Evolutionary conservation across 2,888 invertebrate species (phyloP).

Genomic region (Microdon myrmicae): DNA sequence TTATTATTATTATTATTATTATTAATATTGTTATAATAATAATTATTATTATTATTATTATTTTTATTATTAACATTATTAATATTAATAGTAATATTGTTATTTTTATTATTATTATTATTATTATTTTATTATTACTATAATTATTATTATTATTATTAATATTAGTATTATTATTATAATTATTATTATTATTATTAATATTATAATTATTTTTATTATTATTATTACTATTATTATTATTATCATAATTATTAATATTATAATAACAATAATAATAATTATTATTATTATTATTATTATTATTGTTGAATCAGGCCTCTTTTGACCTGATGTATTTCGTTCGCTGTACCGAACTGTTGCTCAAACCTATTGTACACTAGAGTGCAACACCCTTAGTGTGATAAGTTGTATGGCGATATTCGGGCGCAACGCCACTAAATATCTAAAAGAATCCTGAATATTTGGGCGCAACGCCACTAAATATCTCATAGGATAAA

Average conservation of each 20-base stretch:
- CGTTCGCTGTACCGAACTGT: too few relatives aligned
- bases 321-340: too few relatives aligned
- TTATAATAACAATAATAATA: slow-evolving; percentile 6
- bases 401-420: too few relatives aligned
- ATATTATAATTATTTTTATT: neutral
- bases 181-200: neutral
- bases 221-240: neutral
- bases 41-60: slow-evolving; percentile 9
- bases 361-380: too few relatives aligned
- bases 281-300: slow-evolving; percentile 6
- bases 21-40: slow-evolving; percentile 15
- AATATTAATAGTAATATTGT: slow-evolving; percentile 3
- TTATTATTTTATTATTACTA: slow-evolving; percentile 8
- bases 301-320: slow-evolving; percentile 2
- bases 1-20: slow-evolving; percentile 15
- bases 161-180: neutral
- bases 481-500: too few relatives aligned
- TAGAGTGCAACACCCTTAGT: too few relatives aligned
- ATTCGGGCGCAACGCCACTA: too few relatives aligned
- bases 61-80: slow-evolving; percentile 10
- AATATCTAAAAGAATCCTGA: too few relatives aligned
- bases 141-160: neutral
- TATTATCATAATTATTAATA: slow-evolving; percentile 8
- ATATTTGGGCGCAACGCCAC: too few relatives aligned
- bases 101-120: slow-evolving; percentile 9